These are phyloP conservation scores for Idaea dimidiata DNA, from an alignment of 2,888 invertebrate genomes.

Conservation along the genomic window DNA sequence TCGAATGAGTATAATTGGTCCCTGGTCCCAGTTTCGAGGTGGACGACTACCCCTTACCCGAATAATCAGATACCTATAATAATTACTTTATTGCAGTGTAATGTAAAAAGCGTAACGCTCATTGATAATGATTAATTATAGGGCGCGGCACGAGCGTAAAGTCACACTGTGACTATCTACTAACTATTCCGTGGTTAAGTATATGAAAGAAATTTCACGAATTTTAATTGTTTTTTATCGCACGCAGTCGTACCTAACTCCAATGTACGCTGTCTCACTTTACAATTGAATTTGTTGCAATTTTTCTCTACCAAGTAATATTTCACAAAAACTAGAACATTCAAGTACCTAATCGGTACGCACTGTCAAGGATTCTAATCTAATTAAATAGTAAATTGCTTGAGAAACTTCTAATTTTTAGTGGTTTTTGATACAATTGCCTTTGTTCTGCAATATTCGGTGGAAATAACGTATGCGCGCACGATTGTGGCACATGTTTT, in stretches of 20 bases:
- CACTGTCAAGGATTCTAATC: background rate
- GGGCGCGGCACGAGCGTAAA: no score
- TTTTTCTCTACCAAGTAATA: background rate
- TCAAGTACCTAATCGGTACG: background rate
- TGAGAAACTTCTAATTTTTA: background rate
- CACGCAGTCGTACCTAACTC: background rate
- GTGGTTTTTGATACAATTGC: background rate
- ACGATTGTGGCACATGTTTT: no score
- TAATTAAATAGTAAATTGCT: background rate
- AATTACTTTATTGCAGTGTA: no score
- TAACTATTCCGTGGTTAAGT: no score
- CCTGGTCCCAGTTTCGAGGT: no score
- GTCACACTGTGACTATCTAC: no score
- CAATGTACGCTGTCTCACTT: background rate
- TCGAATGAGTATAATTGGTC: no score
- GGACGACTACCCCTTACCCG: no score
- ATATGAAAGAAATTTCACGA: no score
- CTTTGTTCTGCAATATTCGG: background rate
- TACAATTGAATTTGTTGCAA: background rate
- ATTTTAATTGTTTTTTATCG: background rate
- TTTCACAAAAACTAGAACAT: background rate
- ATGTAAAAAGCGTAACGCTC: no score
- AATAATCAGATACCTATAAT: no score
- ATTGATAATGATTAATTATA: no score
- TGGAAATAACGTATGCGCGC: background rate